Base-by-base conservation (phyloP, 2,113 vertebrate species). In the Myrmophylax atrothorax region DNA sequence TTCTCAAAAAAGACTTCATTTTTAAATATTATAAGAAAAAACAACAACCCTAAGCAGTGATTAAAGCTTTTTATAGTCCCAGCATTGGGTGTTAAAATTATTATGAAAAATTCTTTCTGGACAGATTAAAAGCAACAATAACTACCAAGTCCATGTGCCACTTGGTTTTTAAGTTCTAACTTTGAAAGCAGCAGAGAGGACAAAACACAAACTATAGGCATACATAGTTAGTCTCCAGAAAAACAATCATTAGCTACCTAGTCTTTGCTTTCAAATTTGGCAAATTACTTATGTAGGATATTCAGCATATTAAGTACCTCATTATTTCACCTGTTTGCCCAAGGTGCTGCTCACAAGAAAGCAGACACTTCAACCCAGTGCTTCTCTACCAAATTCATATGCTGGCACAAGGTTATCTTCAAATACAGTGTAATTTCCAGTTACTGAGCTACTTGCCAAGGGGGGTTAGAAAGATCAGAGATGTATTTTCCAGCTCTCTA, bases 141-240 rank as follows among this genome's bases (percentile, higher is more conserved):
- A 47, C 23, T 52, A 80, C 37, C 7, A 42, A 16, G 13, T 12
- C 25, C 53, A 17, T 22, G 46, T 44, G 42, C 17, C 37, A 62
- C 6, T 12, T 0, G 25, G 7, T 60, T 6, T 46, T 0, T 25
- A 40, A 50, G 3, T 49, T 76, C 52, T 33, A 7, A n/a, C 56
- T 70, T 7, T 49, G 37, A 56, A 4, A 50, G 37, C 13, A 62
- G 35, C 33, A 29, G 40, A 62, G 22, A 17, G 9, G 9, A 50
- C 12, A 56, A 18, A 29, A 44, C 63, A 88, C 18, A 66, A 15
- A 76, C 12, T 16, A 72, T 0, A 53, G 9, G 14, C 22, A 59
- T 4, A n/a, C 4, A 28, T 0, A 44, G 7, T 29, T 16, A 38
- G 58, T 25, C 63, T 84, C 15, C 9, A 85, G 40, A 63, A 79